These are phyloP conservation scores for Lamellibrachia columna DNA, from an alignment of 2,888 invertebrate species.

Conservation along the genomic window DNA sequence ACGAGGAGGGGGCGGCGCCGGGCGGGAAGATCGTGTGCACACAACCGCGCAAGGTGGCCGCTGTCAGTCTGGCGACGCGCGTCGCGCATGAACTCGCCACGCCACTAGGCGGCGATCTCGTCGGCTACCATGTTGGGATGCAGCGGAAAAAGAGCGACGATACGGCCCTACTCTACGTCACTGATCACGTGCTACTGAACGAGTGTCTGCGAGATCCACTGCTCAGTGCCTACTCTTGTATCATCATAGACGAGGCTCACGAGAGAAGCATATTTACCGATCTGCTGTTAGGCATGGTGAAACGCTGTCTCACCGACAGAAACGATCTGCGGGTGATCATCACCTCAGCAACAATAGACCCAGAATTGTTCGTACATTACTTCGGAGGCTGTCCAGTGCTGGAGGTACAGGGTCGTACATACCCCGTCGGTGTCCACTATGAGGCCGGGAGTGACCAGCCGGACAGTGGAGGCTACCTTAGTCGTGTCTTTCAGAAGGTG, in stretches of 20 bases:
- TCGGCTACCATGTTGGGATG: conserved; percentile 59
- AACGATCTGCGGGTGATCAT: conserved; percentile 60
- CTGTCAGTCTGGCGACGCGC: conserved; percentile 58
- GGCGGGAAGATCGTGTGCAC: conserved; percentile 60
- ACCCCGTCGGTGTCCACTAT: conserved; percentile 62
- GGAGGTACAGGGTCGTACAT: conserved; percentile 59
- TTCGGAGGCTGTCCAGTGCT: conserved; percentile 56
- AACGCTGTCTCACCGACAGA: conserved; percentile 48
- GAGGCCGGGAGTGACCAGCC: conserved; percentile 30
- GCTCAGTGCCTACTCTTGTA: conserved; percentile 48
- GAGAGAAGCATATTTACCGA: conserved; percentile 65
- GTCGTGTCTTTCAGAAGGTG: conserved; percentile 54
- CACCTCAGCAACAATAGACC: conserved; percentile 65
- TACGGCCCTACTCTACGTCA: conserved; percentile 60
- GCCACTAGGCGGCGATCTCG: conserved; percentile 50
- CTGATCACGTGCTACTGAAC: conserved; percentile 62
- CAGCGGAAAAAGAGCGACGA: conserved; percentile 40
- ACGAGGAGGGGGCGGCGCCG: conserved; percentile 50
- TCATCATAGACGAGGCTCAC: conserved; percentile 66
- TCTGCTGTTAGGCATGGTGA: conserved; percentile 63
- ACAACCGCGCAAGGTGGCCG: conserved; percentile 66
- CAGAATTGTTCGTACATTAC: conserved; percentile 56
- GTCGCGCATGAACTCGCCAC: conserved; percentile 59
- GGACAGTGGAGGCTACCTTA: conserved; percentile 42
- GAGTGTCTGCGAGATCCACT: conserved; percentile 54